Evolutionary conservation across 2,113 vertebrate species (phyloP).

Genomic region (Rhinolophus sinicus): DNA sequence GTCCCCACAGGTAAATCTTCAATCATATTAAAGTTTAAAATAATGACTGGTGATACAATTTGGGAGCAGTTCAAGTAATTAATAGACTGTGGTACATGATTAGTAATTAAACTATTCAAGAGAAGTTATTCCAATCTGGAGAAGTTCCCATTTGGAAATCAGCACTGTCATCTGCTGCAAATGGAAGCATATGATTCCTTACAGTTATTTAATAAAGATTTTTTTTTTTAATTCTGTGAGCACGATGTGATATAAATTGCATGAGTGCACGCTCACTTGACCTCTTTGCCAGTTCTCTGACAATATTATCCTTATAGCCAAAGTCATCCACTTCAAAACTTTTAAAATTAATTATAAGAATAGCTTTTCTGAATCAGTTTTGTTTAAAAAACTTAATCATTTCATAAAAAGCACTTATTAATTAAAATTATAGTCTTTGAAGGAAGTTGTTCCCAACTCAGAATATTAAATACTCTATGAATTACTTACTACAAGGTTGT

Average conservation of each 20-base stretch:
- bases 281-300: neutral
- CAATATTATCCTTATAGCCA: neutral
- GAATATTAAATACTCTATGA: conserved; percentile 54
- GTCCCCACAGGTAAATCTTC: conserved; percentile 61
- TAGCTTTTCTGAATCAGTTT: conserved; percentile 5
- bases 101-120: conserved; percentile 67
- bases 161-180: neutral
- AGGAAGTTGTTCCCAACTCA: neutral
- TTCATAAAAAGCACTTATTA: conserved; percentile 39
- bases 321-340: conserved; percentile 17
- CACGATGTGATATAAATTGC: conserved; percentile 11
- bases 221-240: neutral
- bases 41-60: conserved; percentile 58
- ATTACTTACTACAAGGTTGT: conserved; percentile 35
- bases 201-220: neutral
- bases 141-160: conserved; percentile 55
- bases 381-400: neutral
- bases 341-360: conserved; percentile 53
- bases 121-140: conserved; percentile 41
- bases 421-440: conserved; percentile 55
- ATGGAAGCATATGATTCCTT: neutral
- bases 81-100: conserved; percentile 39
- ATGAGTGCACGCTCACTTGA: neutral
- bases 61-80: conserved; percentile 70
- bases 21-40: conserved; percentile 69